Percentiles rank a stretch among this genome's conserved stretches.
phyloP scores from a whole-genome alignment of 2,113 vertebrate species.

The Nymphicus hollandicus region DNA sequence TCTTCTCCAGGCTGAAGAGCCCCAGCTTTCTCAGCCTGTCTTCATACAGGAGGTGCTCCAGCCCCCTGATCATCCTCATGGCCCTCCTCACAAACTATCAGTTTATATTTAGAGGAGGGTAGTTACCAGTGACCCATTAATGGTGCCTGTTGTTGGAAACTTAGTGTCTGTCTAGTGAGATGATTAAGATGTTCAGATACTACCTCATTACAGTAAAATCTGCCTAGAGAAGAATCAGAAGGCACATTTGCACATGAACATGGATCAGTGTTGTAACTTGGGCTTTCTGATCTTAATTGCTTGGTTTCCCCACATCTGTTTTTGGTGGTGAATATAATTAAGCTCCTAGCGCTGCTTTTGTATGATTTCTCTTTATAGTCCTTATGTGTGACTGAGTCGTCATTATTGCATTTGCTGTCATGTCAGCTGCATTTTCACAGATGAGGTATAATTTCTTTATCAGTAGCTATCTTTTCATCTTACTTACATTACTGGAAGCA shows the following conservation, averaged over 20 bases:
- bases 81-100: neutral
- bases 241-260: fast-evolving
- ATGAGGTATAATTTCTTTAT: neutral
- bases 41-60: neutral
- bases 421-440: neutral
- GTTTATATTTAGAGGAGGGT: neutral
- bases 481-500: neutral
- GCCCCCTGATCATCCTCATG: neutral
- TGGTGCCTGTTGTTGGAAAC: neutral
- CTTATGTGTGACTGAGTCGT: neutral
- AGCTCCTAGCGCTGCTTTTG: neutral
- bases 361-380: neutral
- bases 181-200: neutral
- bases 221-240: neutral
- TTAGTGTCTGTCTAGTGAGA: neutral
- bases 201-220: neutral
- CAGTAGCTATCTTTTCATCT: neutral
- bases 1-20: neutral
- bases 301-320: neutral
- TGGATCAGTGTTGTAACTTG: neutral
- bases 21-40: neutral
- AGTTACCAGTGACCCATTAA: neutral
- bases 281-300: neutral
- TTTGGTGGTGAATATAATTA: neutral
- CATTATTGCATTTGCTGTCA: neutral